Percentiles rank a stretch among this genome's conserved stretches.
phyloP scores from a whole-genome alignment of 2,113 vertebrate species.

The Chamaetylas fuelleborni region DNA sequence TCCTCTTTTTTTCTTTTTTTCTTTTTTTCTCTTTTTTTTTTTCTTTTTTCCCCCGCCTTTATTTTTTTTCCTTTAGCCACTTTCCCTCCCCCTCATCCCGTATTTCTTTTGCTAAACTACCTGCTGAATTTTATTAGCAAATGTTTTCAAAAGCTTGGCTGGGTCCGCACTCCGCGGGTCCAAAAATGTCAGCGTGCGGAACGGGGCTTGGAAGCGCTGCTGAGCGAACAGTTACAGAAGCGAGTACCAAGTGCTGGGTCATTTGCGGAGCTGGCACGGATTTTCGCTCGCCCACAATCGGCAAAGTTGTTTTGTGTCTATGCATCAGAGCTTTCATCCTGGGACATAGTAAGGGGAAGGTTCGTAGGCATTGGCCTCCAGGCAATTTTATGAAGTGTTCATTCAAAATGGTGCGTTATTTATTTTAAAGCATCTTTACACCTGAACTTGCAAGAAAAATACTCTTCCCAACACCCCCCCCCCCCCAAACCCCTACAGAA shows the following conservation, averaged over 20 bases:
- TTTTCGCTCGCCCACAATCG: neutral
- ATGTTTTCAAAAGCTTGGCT: neutral
- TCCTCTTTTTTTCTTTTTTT: too few species aligned
- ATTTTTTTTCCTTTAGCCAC: neutral
- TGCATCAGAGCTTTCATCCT: neutral
- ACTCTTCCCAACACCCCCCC: accelerated
- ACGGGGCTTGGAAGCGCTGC: neutral
- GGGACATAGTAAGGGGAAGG: neutral
- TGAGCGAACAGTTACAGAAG: neutral
- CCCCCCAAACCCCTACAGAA: neutral
- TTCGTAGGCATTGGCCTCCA: neutral
- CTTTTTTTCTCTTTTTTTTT: too few species aligned
- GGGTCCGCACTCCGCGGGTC: neutral
- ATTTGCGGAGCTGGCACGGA: conserved; percentile 23
- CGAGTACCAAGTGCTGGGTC: conserved; percentile 38
- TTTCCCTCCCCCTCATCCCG: neutral
- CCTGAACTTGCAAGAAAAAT: neutral
- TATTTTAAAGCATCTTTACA: neutral
- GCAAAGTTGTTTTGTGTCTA: conserved; percentile 52
- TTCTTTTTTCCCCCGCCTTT: too few species aligned
- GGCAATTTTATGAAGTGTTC: neutral
- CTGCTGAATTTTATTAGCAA: conserved; percentile 3
- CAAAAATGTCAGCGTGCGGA: neutral
- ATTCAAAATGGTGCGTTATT: neutral
- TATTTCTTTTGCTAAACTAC: neutral